These are phyloP conservation scores for Acrocephalus scirpaceus DNA, from an alignment of 2,797 vertebrate species.

Conservation along the genomic window DNA sequence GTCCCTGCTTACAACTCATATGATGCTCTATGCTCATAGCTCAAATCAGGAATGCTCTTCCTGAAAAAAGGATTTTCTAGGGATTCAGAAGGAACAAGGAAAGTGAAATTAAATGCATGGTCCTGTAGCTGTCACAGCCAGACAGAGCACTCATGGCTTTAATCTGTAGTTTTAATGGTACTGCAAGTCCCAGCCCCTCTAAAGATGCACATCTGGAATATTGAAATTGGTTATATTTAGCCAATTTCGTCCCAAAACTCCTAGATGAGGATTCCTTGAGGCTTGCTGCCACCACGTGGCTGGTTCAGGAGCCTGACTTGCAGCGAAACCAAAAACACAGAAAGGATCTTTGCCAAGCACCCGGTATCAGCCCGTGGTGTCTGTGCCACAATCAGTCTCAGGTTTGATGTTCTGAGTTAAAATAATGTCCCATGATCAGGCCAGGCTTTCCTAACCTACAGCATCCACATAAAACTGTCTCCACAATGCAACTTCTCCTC, in stretches of 20 bases:
- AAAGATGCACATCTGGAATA: constrained; percentile 4
- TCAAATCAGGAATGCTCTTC: background rate
- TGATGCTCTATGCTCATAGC: background rate
- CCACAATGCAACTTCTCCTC: background rate
- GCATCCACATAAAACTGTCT: background rate
- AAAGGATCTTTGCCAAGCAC: background rate
- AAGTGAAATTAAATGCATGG: background rate
- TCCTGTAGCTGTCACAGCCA: background rate
- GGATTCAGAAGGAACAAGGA: background rate
- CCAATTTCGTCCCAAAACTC: background rate
- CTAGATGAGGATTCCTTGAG: background rate
- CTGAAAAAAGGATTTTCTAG: background rate
- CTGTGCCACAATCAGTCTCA: background rate
- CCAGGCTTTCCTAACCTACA: background rate
- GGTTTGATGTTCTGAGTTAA: background rate
- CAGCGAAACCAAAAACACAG: background rate
- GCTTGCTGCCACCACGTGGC: constrained; percentile 75
- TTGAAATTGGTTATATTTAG: background rate
- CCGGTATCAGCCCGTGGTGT: fast-evolving
- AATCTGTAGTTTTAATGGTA: background rate
- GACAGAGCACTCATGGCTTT: background rate
- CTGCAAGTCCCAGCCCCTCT: background rate
- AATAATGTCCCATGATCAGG: background rate
- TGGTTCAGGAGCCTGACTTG: background rate
- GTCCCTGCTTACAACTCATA: background rate